Conservation (phyloP, 2,797 vertebrate species). For the Remorina albescens region DNA sequence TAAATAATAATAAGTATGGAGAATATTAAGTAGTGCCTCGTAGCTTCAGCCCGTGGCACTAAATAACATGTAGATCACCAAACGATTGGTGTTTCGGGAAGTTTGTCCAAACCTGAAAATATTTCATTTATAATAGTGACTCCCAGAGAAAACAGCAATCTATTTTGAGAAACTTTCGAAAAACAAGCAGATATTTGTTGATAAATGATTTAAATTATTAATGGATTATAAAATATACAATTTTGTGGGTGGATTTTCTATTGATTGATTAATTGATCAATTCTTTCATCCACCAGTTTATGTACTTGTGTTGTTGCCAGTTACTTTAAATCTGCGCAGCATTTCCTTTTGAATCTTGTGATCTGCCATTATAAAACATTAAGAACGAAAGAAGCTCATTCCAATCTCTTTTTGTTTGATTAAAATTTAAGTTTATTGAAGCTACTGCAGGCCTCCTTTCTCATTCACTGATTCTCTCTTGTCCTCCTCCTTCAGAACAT, state of each 20-base stretch:
- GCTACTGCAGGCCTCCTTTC: neutral
- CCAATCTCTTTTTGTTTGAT: neutral
- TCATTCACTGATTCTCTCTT: slow-evolving; percentile 9
- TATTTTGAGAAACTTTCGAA: neutral
- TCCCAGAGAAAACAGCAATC: neutral
- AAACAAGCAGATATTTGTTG: neutral
- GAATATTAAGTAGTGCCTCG: too few relatives aligned
- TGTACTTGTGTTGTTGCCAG: neutral
- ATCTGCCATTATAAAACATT: neutral
- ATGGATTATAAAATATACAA: too few relatives aligned
- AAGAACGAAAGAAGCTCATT: too few relatives aligned
- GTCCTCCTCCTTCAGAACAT: slow-evolving; percentile 74
- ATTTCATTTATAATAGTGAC: neutral
- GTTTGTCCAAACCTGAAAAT: neutral
- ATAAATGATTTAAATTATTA: neutral
- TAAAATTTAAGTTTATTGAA: neutral
- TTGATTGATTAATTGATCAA: neutral
- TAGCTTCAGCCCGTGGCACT: too few relatives aligned
- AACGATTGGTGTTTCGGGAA: slow-evolving; percentile 2
- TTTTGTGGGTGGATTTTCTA: neutral
- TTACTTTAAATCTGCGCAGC: neutral
- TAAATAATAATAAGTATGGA: too few relatives aligned
- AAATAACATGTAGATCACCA: slow-evolving; percentile 9
- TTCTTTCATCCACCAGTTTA: neutral
- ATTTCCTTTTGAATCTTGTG: neutral